A percentile compares a stretch with the other conserved stretches of the same genome.
phyloP scores from a whole-genome alignment of 2,113 vertebrate species.

The Oxyruncus cristatus region DNA sequence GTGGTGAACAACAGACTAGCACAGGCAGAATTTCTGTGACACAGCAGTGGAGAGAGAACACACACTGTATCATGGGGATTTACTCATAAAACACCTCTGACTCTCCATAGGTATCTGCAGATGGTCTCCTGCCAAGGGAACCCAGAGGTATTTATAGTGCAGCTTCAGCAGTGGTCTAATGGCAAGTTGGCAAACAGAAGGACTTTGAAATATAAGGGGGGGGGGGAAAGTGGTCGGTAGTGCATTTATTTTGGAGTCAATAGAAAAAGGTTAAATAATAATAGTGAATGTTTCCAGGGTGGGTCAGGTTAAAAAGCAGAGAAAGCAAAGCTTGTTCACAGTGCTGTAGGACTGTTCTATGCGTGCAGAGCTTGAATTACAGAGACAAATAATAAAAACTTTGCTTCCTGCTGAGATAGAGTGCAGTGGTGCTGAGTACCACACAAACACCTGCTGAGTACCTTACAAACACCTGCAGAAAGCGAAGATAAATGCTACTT shows the following conservation, averaged over 20 bases:
- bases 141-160: background rate
- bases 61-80: background rate
- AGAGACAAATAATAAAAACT: conserved; percentile 9
- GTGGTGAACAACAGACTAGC: background rate
- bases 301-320: background rate
- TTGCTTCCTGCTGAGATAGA: background rate
- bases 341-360: background rate
- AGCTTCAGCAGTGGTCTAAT: background rate
- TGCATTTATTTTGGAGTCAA: background rate
- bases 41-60: background rate
- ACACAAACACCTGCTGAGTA: background rate
- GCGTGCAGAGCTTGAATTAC: background rate
- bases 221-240: background rate
- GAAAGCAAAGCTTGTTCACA: background rate
- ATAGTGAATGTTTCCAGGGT: background rate
- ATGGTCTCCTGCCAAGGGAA: background rate
- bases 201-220: background rate
- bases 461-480: background rate
- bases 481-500: background rate
- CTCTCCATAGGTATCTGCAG: background rate
- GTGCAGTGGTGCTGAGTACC: background rate
- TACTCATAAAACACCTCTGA: background rate
- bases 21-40: background rate
- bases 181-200: background rate
- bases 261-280: background rate